These are phyloP conservation scores for Acanthurus tractus DNA, from an alignment of 2,797 vertebrate genomes.

Conservation along the genomic window DNA sequence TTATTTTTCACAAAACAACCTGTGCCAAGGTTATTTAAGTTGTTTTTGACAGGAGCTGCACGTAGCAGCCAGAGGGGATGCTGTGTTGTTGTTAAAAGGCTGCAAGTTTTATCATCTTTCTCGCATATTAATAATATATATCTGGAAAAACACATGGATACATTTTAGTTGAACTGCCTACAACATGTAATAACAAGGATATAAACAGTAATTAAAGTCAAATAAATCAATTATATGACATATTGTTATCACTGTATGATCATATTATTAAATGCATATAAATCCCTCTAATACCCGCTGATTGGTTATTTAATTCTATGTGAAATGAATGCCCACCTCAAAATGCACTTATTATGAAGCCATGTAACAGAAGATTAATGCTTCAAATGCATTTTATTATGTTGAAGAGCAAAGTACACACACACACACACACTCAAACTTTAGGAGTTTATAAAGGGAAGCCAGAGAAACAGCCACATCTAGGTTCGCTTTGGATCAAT, in stretches of 20 bases:
- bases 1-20: constrained; percentile 44
- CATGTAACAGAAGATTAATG: constrained; percentile 7
- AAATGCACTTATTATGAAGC: neutral
- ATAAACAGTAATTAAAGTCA: neutral
- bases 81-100: neutral
- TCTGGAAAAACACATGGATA: neutral
- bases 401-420: neutral
- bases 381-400: constrained; percentile 5
- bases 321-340: constrained; percentile 6
- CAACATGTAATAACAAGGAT: neutral
- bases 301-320: neutral
- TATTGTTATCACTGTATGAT: neutral
- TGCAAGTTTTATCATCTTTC: neutral
- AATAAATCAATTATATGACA: neutral
- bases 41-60: constrained; percentile 32
- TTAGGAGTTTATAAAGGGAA: constrained; percentile 14
- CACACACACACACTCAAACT: neutral
- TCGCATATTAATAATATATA: constrained; percentile 2
- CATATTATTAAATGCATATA: neutral
- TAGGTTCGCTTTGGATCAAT: constrained; percentile 5
- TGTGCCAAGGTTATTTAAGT: constrained; percentile 31
- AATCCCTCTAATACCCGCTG: too few relatives aligned
- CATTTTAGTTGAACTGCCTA: neutral
- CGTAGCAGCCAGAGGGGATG: constrained; percentile 6
- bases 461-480: neutral